Conservation (phyloP, 2,113 vertebrate species). For the Campylomormyrus tamandua region DNA sequence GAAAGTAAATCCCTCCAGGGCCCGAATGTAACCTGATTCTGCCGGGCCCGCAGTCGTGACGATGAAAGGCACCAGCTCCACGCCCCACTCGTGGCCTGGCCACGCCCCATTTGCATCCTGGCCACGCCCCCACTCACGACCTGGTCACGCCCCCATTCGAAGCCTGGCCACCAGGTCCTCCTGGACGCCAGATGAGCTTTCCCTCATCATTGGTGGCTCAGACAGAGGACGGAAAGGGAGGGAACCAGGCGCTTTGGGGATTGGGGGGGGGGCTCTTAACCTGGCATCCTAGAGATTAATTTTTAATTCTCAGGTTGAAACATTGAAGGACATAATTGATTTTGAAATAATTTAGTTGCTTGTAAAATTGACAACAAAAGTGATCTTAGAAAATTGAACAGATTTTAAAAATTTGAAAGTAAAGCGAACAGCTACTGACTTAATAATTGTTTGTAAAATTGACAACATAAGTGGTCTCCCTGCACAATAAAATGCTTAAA, state of each 20-base stretch:
- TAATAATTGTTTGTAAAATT: background rate
- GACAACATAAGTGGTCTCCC: background rate
- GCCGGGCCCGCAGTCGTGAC: conserved; percentile 18
- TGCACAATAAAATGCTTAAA: background rate
- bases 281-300: background rate
- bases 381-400: background rate
- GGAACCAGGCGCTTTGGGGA: background rate
- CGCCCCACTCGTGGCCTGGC: background rate
- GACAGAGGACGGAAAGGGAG: background rate
- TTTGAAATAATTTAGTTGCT: background rate
- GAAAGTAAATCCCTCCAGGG: conserved; percentile 33
- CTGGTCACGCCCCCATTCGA: too few relatives aligned
- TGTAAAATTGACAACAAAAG: background rate
- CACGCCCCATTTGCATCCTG: background rate
- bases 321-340: background rate
- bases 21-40: conserved; percentile 35
- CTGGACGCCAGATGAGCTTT: background rate
- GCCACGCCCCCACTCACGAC: too few relatives aligned
- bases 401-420: background rate
- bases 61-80: background rate
- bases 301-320: background rate
- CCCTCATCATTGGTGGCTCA: background rate
- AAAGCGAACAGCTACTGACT: background rate
- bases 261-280: background rate
- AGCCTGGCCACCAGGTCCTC: background rate